Percentiles rank a stretch among this genome's conserved stretches.
Evolutionary conservation across 2,888 invertebrate genomes (phyloP).

Genomic region (Coelogynopora nodosa): DNA sequence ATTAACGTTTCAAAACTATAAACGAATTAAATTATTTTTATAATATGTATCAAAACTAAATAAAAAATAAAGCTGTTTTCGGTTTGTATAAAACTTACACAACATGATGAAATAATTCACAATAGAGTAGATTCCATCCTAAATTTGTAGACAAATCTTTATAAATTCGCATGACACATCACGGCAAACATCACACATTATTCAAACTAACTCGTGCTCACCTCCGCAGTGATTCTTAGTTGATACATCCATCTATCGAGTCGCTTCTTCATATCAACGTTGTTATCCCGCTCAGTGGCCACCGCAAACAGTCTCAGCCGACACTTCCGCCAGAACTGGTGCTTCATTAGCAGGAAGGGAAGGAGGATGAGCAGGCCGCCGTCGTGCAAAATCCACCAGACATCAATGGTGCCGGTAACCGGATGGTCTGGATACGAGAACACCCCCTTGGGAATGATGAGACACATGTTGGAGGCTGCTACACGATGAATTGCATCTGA

Average conservation of each 20-base stretch:
- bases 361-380: slow-evolving; percentile 52
- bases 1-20: too few relatives aligned
- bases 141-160: too few relatives aligned
- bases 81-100: too few relatives aligned
- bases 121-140: too few relatives aligned
- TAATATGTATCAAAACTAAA: too few relatives aligned
- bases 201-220: too few relatives aligned
- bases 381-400: slow-evolving; percentile 90
- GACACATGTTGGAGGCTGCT: slow-evolving; percentile 70
- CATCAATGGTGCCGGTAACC: slow-evolving; percentile 86
- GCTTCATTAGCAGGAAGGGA: slow-evolving; percentile 70
- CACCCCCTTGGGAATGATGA: slow-evolving; percentile 90
- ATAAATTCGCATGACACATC: too few relatives aligned
- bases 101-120: too few relatives aligned
- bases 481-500: slow-evolving; percentile 44
- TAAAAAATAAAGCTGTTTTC: too few relatives aligned
- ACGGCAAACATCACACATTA: too few relatives aligned
- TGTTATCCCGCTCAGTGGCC: slow-evolving; percentile 87
- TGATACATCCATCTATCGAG: slow-evolving; percentile 92
- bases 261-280: slow-evolving; percentile 96
- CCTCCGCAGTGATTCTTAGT: slow-evolving; percentile 81
- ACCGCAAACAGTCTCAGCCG: slow-evolving; percentile 51
- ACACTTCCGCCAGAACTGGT: slow-evolving; percentile 65
- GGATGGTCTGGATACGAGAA: slow-evolving; percentile 88
- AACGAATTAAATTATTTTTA: too few relatives aligned